phyloP scores from a whole-genome alignment of 1,140 invertebrate species.

The Drosophila elegans region DNA sequence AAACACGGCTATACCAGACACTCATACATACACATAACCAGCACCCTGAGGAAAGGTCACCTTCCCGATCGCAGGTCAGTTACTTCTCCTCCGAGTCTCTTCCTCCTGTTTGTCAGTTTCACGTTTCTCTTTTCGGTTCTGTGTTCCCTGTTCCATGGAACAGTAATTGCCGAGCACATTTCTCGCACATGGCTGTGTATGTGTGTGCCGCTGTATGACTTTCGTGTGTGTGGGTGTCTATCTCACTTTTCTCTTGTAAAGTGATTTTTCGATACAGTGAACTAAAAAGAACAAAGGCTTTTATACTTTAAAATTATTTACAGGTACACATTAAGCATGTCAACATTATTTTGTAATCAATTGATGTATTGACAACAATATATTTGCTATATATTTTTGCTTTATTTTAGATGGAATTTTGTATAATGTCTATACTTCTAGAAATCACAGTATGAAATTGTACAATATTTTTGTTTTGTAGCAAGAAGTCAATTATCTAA shows the following conservation, averaged over 20 bases:
- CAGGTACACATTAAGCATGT: no score
- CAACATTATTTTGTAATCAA: no score
- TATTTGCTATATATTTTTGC: no score
- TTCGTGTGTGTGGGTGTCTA: constrained; percentile 24
- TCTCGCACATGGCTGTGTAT: constrained; percentile 13
- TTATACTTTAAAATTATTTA: no score
- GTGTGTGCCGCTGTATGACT: constrained; percentile 19
- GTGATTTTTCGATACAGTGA: not conserved
- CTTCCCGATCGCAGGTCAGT: constrained; percentile 54
- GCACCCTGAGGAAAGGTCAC: constrained; percentile 27
- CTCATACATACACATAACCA: not conserved
- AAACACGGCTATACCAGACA: not conserved
- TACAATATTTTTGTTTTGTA: no score
- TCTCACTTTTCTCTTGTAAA: constrained; percentile 5
- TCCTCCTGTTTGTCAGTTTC: not conserved
- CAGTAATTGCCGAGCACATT: constrained; percentile 39
- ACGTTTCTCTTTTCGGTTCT: constrained; percentile 8
- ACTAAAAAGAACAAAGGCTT: not conserved
- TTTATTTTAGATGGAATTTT: no score
- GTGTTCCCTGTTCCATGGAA: constrained; percentile 16
- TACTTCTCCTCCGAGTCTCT: constrained; percentile 20
- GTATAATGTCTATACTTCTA: no score
- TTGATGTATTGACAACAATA: no score
- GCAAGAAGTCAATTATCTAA: no score
- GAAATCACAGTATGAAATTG: no score